These are phyloP conservation scores for Rhynchonycteris naso DNA, from an alignment of 2,797 vertebrate genomes.

Conservation along the genomic window DNA sequence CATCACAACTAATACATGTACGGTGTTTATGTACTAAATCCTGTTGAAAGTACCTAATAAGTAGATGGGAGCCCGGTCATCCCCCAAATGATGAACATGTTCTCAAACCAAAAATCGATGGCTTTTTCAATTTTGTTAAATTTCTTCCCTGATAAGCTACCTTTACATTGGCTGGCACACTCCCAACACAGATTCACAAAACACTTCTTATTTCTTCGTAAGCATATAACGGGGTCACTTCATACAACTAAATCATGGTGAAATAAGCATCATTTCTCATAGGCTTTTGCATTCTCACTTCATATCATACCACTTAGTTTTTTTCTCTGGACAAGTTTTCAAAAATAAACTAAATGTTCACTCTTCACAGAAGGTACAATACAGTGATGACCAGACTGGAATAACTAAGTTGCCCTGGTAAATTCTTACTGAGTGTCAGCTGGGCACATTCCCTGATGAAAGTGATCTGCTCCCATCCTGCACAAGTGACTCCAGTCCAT, in stretches of 20 bases:
- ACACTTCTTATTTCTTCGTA: constrained; percentile 6
- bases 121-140: constrained; percentile 3
- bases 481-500: background rate
- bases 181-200: background rate
- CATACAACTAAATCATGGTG: background rate
- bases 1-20: background rate
- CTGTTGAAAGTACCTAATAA: background rate
- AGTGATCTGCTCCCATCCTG: background rate
- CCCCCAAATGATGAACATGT: background rate
- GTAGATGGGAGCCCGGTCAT: background rate
- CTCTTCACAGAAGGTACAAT: background rate
- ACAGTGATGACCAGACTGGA: background rate
- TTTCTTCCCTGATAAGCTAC: background rate
- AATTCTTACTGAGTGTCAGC: background rate
- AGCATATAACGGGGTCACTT: background rate
- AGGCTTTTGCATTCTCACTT: background rate
- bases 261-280: background rate
- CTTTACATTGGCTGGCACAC: background rate
- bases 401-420: background rate
- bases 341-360: background rate
- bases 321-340: background rate
- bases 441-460: background rate
- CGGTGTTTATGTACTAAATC: background rate
- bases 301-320: background rate
- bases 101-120: background rate